A percentile compares a stretch with the other conserved stretches of the same genome.
These are phyloP conservation scores for Calliphora vicina DNA, from an alignment of 1,140 invertebrate species.

Conservation along the genomic window DNA sequence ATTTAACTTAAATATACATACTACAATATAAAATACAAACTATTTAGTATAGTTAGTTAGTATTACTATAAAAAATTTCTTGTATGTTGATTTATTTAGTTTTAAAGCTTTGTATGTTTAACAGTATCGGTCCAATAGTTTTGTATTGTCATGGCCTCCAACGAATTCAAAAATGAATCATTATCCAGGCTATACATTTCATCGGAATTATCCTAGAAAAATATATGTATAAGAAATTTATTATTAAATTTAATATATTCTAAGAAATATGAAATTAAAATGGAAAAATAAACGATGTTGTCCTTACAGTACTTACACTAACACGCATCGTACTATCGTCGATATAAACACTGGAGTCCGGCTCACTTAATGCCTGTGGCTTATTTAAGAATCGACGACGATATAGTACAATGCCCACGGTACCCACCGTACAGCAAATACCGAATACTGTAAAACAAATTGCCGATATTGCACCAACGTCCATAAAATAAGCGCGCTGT, in stretches of 20 bases:
- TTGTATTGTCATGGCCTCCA: conserved; percentile 92
- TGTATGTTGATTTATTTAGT: background rate
- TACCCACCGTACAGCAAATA: conserved; percentile 72
- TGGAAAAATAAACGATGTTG: background rate
- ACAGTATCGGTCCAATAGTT: conserved; percentile 93
- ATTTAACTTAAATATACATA: background rate
- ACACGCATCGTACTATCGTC: conserved; percentile 89
- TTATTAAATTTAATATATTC: conserved; percentile 38
- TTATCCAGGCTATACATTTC: conserved; percentile 93
- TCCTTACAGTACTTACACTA: conserved; percentile 63
- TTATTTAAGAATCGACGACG: conserved; percentile 79
- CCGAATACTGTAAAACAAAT: conserved; percentile 75
- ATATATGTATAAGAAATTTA: too few species aligned
- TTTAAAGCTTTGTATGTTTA: conserved; percentile 88
- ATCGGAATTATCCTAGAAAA: conserved; percentile 84
- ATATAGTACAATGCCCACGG: conserved; percentile 78
- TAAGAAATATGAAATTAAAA: background rate
- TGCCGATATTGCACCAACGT: conserved; percentile 76
- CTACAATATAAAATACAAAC: background rate
- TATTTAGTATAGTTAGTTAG: too few species aligned
- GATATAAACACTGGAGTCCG: conserved; percentile 86
- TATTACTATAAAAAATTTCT: background rate
- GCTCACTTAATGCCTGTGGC: conserved; percentile 83
- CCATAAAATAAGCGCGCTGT: conserved; percentile 64
- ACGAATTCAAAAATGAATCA: conserved; percentile 88